phyloP scores from a whole-genome alignment of 2,888 invertebrate genomes.

The Holacanthella duospinosa region DNA sequence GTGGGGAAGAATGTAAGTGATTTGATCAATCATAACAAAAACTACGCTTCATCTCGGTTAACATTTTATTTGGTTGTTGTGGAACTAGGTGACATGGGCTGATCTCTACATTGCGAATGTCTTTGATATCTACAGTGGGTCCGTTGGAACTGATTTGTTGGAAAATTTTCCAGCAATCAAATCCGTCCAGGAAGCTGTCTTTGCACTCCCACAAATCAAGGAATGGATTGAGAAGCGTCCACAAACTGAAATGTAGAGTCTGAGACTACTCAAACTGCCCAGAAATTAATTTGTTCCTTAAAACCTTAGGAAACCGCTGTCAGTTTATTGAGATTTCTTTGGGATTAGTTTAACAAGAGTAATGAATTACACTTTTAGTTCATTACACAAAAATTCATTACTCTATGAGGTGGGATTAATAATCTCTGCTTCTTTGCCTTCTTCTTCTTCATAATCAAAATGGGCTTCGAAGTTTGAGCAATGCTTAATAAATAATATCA shows the following conservation, averaged over 20 bases:
- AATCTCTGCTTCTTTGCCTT: too few species aligned
- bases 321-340: too few species aligned
- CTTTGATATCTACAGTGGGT: constrained; percentile 1
- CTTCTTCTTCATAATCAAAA: too few species aligned
- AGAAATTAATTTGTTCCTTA: too few species aligned
- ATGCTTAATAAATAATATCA: too few species aligned
- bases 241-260: constrained; percentile 1
- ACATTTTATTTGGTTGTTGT: not conserved
- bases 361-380: too few species aligned
- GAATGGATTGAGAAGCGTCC: constrained; percentile 5
- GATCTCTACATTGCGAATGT: constrained; percentile 9
- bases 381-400: too few species aligned
- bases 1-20: constrained; percentile 5
- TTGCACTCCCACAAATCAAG: constrained; percentile 16
- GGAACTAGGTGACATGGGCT: constrained; percentile 13
- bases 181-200: constrained; percentile 13
- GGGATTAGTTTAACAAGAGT: not conserved
- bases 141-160: constrained; percentile 7
- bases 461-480: too few species aligned
- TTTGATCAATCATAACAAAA: too few species aligned
- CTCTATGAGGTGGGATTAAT: too few species aligned
- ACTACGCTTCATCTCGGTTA: not conserved
- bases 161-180: constrained; percentile 14
- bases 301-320: not conserved
- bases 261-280: not conserved